Base-by-base conservation (phyloP, 1,140 invertebrate species). In the Riptortus pedestris region DNA sequence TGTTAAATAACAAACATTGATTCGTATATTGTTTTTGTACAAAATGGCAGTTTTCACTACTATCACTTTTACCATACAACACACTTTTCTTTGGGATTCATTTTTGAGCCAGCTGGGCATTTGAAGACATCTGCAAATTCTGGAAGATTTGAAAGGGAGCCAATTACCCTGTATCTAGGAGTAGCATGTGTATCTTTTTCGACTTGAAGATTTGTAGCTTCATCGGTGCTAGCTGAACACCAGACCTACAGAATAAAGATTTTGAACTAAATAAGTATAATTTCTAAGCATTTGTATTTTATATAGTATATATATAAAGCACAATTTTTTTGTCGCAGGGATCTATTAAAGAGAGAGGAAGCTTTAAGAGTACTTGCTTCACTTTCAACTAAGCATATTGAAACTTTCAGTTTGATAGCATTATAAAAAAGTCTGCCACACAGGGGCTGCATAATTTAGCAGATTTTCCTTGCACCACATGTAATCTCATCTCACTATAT, bases 1-100 rank as follows among this genome's bases (percentile, higher is more conserved):
- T n/a, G n/a, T n/a, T n/a, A 38, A 38, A 7, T 38, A 14, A 38
- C 31, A 5, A 38, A 38, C 14, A 7, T 38, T 38, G 14, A 38
- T 38, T 5, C 31, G 14, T 38, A n/a, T n/a, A n/a, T n/a, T n/a
- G 45, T 55, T 55, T 55, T 55, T 55, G 51, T 55, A 55, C 51
- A 38, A 55, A 20, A 24, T 55, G 24, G 16, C 31, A 38, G 5
- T 38, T 7, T 38, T 38, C 31, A 38, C 5, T 38, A 38, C 14
- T 38, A 38, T 14, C 5, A 5, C 14, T 38, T 33, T 81, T 87
- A 97, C 93, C 93, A 97, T 48, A 96, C 87, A 72, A 88, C 88
- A 73, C 93, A 97, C 74, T 96, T 96, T 5, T 90, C 79, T 31
- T 74, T 74, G 18, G 93, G 93, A 76, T 97, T 96, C 92, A 96